Percentiles rank a stretch among this genome's conserved stretches.
phyloP scores from a whole-genome alignment of 2,888 invertebrate species.

The Drosophila aldrichi region DNA sequence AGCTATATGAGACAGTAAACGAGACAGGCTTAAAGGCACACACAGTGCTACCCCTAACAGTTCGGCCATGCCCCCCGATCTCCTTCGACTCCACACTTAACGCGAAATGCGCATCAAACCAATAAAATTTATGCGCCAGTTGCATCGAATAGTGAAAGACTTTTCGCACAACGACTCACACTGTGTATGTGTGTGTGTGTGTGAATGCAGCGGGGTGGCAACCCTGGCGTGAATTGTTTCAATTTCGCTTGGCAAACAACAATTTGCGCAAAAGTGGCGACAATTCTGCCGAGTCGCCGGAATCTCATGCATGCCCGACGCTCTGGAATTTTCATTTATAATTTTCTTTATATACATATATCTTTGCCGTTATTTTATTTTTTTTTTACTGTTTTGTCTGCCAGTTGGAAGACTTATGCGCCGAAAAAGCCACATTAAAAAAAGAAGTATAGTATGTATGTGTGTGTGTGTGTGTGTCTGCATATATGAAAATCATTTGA shows the following conservation, averaged over 20 bases:
- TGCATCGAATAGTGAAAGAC: conserved; percentile 47
- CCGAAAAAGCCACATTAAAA: conserved; percentile 35
- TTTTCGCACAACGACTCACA: conserved; percentile 22
- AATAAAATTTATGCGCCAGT: conserved; percentile 64
- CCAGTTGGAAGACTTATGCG: conserved; percentile 51
- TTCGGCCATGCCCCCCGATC: no score
- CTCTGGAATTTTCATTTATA: conserved; percentile 76
- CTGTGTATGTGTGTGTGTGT: not conserved
- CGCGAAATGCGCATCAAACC: conserved; percentile 49
- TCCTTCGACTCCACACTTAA: not conserved
- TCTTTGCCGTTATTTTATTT: conserved; percentile 11
- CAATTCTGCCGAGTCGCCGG: conserved; percentile 49
- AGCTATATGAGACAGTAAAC: conserved; percentile 38
- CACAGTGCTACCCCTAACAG: not conserved
- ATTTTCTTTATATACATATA: conserved; percentile 47
- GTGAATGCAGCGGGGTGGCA: conserved; percentile 7
- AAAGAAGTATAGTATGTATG: conserved; percentile 4
- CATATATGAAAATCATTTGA: conserved; percentile 64
- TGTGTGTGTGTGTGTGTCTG: not conserved
- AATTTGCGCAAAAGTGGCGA: conserved; percentile 69
- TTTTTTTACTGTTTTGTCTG: conserved; percentile 8
- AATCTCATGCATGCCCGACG: conserved; percentile 42
- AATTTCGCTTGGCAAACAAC: conserved; percentile 68
- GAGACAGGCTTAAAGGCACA: conserved; percentile 6
- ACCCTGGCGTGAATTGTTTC: conserved; percentile 60